Evolutionary conservation across 2,113 vertebrate species (phyloP), one percentile per base, ranked within the genome.

Genomic region (Sphaerodactylus townsendi): DNA sequence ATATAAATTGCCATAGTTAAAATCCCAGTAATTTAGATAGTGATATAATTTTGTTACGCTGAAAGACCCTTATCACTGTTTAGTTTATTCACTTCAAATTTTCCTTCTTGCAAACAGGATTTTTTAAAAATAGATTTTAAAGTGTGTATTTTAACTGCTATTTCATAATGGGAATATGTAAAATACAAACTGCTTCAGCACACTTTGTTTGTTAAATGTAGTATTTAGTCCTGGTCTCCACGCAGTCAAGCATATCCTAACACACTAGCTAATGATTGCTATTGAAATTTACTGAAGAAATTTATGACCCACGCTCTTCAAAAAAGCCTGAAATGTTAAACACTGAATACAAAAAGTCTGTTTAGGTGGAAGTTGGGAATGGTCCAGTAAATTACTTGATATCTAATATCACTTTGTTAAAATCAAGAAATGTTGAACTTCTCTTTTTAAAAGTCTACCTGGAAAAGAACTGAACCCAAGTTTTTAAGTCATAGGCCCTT

Each of bases 261-360:
- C 83, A 86, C 84, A 64, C 35, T 14, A 79, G 73, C 66, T 92
- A 91, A 88, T 93, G 87, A 92, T 82, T 85, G 59, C 81, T 95
- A 89, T 79, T 94, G 93, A 89, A 92, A 91, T 90, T 88, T 2
- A 0, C 87, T 87, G 84, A 81, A 92, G 86, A 84, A 93, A 90
- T 94, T 94, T 93, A 94, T 94, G 92, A 88, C 85, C 93, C 90
- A 79, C 92, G 44, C 93, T 82, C 80, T 82, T 91, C 83, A 48
- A 83, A 77, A 85, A 93, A n/a, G n/a, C n/a, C n/a, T n/a, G n/a
- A n/a, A n/a, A n/a, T 0, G 0, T 80, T 59, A 82, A 82, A 91
- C 91, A 93, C 90, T 86, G 91, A 92, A 90, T 91, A 91, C 66
- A 92, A 92, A 90, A 91, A 90, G 81, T 87, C 77, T 59, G 50